Percentiles rank a stretch among this genome's conserved stretches.
Conservation (phyloP, 2,888 invertebrate species). For the Idaea straminata region DNA sequence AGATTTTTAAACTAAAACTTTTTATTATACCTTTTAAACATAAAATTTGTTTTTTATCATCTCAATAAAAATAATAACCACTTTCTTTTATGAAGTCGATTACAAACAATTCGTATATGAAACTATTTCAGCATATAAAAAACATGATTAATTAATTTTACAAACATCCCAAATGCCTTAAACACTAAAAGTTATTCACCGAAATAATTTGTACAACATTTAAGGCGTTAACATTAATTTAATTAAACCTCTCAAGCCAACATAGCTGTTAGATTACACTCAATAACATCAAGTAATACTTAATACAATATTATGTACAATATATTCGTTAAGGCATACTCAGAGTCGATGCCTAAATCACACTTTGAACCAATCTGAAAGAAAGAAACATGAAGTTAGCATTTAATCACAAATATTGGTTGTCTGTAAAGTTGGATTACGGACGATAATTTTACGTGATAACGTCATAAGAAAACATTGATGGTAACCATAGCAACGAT, state of each 20-base stretch:
- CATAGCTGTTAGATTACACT: constrained; percentile 26
- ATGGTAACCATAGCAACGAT: too few species aligned
- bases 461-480: too few species aligned
- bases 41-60: too few species aligned
- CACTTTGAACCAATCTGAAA: constrained; percentile 9
- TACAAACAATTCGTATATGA: too few species aligned
- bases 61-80: too few species aligned
- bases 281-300: constrained; percentile 34
- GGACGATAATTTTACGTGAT: too few species aligned
- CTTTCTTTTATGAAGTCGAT: too few species aligned
- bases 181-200: neutral
- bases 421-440: too few species aligned
- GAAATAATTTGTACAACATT: neutral
- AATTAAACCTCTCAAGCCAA: neutral
- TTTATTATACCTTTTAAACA: too few species aligned
- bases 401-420: too few species aligned
- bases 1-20: too few species aligned
- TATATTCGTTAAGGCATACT: constrained; percentile 46
- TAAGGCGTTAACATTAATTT: neutral
- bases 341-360: constrained; percentile 16
- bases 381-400: neutral
- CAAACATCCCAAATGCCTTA: neutral
- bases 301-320: constrained; percentile 49
- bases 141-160: neutral
- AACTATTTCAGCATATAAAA: neutral